A percentile compares a stretch with the other conserved stretches of the same genome.
These are phyloP conservation scores for Toxotes chatareus DNA, from an alignment of 2,113 vertebrate species.

Conservation along the genomic window DNA sequence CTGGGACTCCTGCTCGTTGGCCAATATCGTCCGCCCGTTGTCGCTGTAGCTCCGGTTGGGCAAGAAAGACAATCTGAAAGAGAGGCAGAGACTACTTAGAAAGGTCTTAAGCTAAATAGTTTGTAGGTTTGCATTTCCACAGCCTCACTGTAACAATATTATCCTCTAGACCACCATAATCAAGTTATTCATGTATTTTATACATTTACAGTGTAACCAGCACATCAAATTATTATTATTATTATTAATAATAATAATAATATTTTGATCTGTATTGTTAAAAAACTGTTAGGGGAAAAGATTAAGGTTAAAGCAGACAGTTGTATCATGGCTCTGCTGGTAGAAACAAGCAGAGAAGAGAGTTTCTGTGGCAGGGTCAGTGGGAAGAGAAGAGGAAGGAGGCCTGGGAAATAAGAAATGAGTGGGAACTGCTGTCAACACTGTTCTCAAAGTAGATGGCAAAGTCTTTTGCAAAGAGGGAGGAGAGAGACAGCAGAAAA, in stretches of 20 bases:
- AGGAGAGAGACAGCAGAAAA: not conserved
- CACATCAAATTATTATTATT: too few relatives aligned
- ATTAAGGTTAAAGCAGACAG: not conserved
- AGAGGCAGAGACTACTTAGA: conserved; percentile 23
- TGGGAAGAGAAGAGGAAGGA: conserved; percentile 24
- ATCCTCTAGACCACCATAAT: not conserved
- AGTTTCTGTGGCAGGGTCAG: not conserved
- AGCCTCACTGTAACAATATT: not conserved
- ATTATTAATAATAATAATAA: too few relatives aligned
- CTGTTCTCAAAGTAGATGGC: conserved; percentile 27
- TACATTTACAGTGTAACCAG: too few relatives aligned
- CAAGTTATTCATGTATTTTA: not conserved
- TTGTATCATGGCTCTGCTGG: not conserved
- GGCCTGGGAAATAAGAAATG: conserved; percentile 40
- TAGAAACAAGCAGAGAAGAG: not conserved
- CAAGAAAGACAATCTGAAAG: conserved; percentile 83
- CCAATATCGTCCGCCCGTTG: conserved; percentile 81
- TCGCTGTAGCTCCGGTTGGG: conserved; percentile 84
- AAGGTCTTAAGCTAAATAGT: not conserved
- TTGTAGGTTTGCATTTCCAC: not conserved
- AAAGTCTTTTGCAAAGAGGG: conserved; percentile 4
- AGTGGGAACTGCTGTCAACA: conserved; percentile 17
- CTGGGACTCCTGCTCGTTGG: conserved; percentile 83
- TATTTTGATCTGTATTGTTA: not conserved
- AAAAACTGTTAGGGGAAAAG: not conserved